phyloP scores from a whole-genome alignment of 2,888 invertebrate genomes.

The Phorcus lineatus region DNA sequence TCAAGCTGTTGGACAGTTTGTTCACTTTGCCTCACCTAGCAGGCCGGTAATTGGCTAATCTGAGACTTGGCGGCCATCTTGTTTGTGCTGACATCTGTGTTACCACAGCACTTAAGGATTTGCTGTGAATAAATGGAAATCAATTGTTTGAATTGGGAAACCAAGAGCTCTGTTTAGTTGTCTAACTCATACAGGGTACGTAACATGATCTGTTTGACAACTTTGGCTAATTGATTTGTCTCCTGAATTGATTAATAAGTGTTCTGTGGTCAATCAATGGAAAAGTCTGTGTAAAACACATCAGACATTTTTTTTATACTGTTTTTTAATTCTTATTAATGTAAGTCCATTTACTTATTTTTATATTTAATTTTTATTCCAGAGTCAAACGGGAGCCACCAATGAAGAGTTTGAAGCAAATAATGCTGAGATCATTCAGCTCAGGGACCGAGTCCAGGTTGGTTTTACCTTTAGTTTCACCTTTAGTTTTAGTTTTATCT shows the following conservation, averaged over 20 bases:
- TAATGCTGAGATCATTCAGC: constrained; percentile 37
- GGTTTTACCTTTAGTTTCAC: neutral
- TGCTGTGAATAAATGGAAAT: neutral
- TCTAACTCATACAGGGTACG: neutral
- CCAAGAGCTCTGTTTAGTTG: neutral
- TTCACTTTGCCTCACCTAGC: neutral
- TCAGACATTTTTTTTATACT: neutral
- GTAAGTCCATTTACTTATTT: too few species aligned
- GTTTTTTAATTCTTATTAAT: neutral
- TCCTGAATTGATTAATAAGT: too few species aligned
- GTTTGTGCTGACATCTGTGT: neutral
- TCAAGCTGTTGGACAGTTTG: neutral
- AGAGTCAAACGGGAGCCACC: constrained; percentile 37
- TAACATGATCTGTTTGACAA: neutral
- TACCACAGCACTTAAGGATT: neutral
- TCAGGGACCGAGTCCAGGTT: constrained; percentile 40
- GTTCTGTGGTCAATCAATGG: too few species aligned
- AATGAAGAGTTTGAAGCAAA: constrained; percentile 24
- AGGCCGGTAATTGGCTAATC: neutral
- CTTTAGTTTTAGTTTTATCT: too few species aligned
- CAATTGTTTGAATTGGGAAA: neutral
- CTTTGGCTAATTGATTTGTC: neutral
- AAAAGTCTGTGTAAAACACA: too few species aligned
- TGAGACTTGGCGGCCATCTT: constrained; percentile 11
- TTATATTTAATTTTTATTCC: neutral